A percentile compares a stretch with the other conserved stretches of the same genome.
These are phyloP conservation scores for Nudaria mundana DNA, from an alignment of 2,888 invertebrate species.

Conservation along the genomic window DNA sequence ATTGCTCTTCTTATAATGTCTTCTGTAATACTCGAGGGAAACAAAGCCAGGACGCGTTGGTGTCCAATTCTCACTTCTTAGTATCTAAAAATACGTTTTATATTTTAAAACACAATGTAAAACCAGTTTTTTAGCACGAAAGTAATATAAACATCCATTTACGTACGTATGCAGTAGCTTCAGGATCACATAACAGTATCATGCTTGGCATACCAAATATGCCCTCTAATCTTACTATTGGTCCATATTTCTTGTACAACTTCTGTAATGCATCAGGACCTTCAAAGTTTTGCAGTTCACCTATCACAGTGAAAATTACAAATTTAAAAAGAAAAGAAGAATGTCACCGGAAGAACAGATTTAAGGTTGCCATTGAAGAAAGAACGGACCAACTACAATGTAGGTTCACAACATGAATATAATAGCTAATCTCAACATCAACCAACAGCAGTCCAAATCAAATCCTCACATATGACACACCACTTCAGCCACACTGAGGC, in stretches of 20 bases:
- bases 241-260: conserved; percentile 45
- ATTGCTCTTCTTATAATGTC: conserved; percentile 29
- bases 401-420: too few relatives aligned
- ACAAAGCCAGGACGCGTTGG: conserved; percentile 52
- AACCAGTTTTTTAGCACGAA: too few relatives aligned
- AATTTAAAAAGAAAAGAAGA: not conserved
- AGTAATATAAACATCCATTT: too few relatives aligned
- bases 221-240: conserved; percentile 43
- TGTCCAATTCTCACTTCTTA: conserved; percentile 48
- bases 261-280: conserved; percentile 21
- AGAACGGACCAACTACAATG: too few relatives aligned
- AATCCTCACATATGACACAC: too few relatives aligned
- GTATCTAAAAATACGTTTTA: conserved; percentile 40
- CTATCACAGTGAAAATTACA: conserved; percentile 21
- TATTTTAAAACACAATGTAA: too few relatives aligned
- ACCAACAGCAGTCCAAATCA: too few relatives aligned
- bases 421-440: too few relatives aligned
- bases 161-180: conserved; percentile 41
- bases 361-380: too few relatives aligned
- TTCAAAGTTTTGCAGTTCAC: conserved; percentile 24
- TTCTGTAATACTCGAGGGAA: conserved; percentile 50
- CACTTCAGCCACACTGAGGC: too few relatives aligned
- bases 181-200: conserved; percentile 46
- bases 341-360: too few relatives aligned
- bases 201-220: conserved; percentile 33